These are phyloP conservation scores for Glossophaga mutica DNA, from an alignment of 2,797 vertebrate genomes.

Conservation along the genomic window DNA sequence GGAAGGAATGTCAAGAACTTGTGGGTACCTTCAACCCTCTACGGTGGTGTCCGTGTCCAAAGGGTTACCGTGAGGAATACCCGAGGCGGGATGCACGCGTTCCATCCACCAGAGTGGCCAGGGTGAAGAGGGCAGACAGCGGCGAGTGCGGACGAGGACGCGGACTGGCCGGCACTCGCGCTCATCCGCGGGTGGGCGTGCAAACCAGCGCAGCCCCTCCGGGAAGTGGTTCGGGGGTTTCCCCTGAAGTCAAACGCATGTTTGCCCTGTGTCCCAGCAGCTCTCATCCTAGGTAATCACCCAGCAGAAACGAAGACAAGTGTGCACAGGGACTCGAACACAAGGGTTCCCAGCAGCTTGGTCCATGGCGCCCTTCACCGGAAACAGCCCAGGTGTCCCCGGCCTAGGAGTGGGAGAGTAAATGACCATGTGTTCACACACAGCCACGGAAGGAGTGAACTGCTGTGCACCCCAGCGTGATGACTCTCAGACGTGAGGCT, in stretches of 20 bases:
- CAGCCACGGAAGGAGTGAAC: rapidly evolving
- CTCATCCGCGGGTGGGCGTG: rapidly evolving
- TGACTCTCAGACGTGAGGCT: rapidly evolving
- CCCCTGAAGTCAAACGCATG: background rate
- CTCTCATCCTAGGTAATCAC: background rate
- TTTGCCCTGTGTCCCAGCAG: background rate
- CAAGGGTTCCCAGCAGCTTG: background rate
- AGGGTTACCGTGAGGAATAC: background rate
- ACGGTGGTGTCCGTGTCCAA: background rate
- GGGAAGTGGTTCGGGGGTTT: background rate
- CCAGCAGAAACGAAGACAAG: background rate
- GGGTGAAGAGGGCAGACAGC: background rate
- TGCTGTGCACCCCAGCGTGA: rapidly evolving
- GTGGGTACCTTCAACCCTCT: too few relatives aligned
- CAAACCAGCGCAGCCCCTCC: background rate
- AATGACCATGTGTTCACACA: rapidly evolving
- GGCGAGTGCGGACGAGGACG: background rate
- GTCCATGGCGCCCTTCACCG: rapidly evolving
- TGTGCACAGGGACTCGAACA: rapidly evolving
- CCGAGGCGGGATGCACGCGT: background rate
- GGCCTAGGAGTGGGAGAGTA: rapidly evolving
- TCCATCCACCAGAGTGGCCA: background rate
- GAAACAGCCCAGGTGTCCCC: background rate
- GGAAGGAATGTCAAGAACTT: background rate
- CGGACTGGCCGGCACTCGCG: rapidly evolving